phyloP scores from a whole-genome alignment of 2,888 invertebrate genomes.

The Dioctria linearis region DNA sequence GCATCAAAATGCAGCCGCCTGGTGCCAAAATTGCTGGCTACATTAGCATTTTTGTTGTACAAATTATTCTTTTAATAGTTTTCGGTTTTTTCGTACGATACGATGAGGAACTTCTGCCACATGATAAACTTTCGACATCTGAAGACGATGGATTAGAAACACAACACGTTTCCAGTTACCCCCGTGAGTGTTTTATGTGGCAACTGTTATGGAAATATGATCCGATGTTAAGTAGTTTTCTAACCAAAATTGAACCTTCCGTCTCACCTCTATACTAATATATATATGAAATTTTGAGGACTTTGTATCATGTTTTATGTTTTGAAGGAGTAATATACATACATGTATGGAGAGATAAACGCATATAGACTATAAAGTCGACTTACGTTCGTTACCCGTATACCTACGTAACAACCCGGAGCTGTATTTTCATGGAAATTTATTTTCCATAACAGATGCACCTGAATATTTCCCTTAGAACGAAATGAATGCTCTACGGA shows the following conservation, averaged over 20 bases:
- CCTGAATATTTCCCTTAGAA: conserved; percentile 24
- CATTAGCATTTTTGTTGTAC: conserved; percentile 71
- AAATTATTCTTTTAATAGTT: conserved; percentile 72
- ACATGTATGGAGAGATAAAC: too few species aligned
- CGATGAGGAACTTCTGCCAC: conserved; percentile 68
- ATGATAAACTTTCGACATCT: conserved; percentile 54
- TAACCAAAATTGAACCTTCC: conserved; percentile 40
- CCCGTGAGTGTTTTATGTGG: conserved; percentile 66
- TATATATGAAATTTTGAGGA: conserved; percentile 20
- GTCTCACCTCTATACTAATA: too few species aligned
- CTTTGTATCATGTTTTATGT: conserved; percentile 20
- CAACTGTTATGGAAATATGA: conserved; percentile 47
- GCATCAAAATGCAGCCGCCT: conserved; percentile 67
- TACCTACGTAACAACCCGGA: neutral
- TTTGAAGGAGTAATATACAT: neutral
- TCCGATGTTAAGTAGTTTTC: conserved; percentile 47
- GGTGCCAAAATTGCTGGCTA: conserved; percentile 69
- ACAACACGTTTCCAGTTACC: conserved; percentile 70
- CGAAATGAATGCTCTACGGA: neutral
- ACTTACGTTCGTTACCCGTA: too few species aligned
- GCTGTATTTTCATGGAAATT: neutral
- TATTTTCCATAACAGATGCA: conserved; percentile 35
- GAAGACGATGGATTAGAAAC: conserved; percentile 67
- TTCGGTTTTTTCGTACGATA: conserved; percentile 73
- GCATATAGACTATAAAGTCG: too few species aligned